Percentiles rank a stretch among this genome's conserved stretches.
These are phyloP conservation scores for Crioceris asparagi DNA, from an alignment of 2,888 invertebrate genomes.

Conservation along the genomic window DNA sequence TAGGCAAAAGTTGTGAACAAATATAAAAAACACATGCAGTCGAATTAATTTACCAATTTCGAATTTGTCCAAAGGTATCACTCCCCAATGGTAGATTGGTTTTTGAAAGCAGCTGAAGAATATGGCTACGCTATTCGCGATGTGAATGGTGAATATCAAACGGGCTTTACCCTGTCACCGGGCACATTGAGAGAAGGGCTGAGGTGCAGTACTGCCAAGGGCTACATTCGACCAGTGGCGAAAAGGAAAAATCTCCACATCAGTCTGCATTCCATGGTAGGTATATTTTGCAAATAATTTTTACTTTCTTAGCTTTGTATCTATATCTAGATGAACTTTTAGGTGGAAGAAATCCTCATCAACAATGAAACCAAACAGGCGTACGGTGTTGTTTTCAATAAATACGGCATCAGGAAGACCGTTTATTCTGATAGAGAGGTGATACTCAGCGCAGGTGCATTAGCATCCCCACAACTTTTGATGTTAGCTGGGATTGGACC, in stretches of 20 bases:
- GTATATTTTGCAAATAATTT: neutral
- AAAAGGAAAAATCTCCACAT: constrained; percentile 60
- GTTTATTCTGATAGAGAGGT: constrained; percentile 63
- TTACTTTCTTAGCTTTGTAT: constrained; percentile 1
- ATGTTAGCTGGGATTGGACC: constrained; percentile 81
- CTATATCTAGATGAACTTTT: neutral
- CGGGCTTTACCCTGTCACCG: constrained; percentile 66
- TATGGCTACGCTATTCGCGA: constrained; percentile 61
- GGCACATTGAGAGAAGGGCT: constrained; percentile 69
- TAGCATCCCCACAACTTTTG: constrained; percentile 75
- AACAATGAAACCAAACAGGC: constrained; percentile 49
- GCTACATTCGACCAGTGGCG: constrained; percentile 53
- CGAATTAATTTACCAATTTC: no score
- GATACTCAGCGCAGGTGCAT: constrained; percentile 73
- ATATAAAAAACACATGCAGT: no score
- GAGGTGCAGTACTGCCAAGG: constrained; percentile 76
- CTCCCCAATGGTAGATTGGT: constrained; percentile 57
- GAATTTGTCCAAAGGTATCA: constrained; percentile 47
- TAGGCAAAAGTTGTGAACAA: no score
- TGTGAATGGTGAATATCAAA: constrained; percentile 68
- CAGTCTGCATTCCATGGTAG: constrained; percentile 21
- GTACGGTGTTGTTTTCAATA: constrained; percentile 53
- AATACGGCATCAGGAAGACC: constrained; percentile 39
- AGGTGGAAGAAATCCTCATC: constrained; percentile 57
- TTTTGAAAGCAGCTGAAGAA: constrained; percentile 58